Evolutionary conservation across 1,140 invertebrate genomes (phyloP), one percentile per base, ranked within the genome.

Genomic region (Dendrolimus punctatus): DNA sequence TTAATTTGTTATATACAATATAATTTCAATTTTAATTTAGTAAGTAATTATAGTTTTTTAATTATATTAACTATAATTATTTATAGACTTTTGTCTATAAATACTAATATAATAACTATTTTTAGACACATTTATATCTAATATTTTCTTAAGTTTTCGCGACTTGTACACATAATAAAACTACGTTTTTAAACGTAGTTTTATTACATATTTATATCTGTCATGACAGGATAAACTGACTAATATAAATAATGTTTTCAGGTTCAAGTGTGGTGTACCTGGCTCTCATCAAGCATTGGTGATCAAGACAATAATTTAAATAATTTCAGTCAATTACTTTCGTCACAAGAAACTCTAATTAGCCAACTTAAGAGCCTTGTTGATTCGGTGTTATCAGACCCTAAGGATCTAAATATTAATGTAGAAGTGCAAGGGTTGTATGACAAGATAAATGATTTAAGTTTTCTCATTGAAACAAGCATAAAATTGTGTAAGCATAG

Each of bases 291-390:
- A 49, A n/a, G 49, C 42, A 8, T 10, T 6, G n/a, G 8, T 8
- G 48, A 58, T 42, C 46, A 45, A 46, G 40, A 53, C 48, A 37
- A 46, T 40, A 51, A 55, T 47, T 57, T 49, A 9, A 44, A 50
- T 36, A 60, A 47, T 49, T 51, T 59, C 44, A 37, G 54, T 39
- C 55, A 64, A 56, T 53, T 51, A 58, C 43, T 55, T 10, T 66
- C 62, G 47, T 73, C 71, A 49, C 73, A 85, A 68, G 80, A 80
- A 54, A 58, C 61, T 36, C 60, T 80, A 4, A 81, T 76, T 52
- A 38, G 42, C 8, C 68, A 85, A 49, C 57, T 83, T n/a, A 76
- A 73, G 47, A 51, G 47, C 3, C 52, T 76, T 8, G 53, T 76
- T 47, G 60, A 76, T 51, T 53, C 64, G 49, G 48, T 62, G 46